Conservation (phyloP, 1,140 invertebrate species). For the Euborellia annulipes region DNA sequence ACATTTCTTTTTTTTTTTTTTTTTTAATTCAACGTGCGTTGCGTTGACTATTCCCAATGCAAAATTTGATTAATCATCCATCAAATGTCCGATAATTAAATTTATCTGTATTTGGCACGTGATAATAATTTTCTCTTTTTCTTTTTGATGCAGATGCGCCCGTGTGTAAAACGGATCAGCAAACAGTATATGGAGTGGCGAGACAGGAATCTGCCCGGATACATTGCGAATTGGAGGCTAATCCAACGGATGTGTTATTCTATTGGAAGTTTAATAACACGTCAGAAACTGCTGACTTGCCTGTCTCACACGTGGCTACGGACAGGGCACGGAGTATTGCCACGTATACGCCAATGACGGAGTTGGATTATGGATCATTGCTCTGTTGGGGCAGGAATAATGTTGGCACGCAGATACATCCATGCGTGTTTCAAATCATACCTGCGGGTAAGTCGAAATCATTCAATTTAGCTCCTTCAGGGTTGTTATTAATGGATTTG, state of each 20-base stretch:
- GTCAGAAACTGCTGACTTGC: conserved; percentile 46
- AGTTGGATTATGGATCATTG: conserved; percentile 52
- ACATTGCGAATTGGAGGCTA: conserved; percentile 69
- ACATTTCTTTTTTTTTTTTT: too few species aligned
- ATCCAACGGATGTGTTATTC: conserved; percentile 49
- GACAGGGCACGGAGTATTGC: conserved; percentile 43
- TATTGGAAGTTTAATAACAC: conserved; percentile 59
- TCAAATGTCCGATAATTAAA: too few species aligned
- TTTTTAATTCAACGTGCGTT: too few species aligned
- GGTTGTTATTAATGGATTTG: too few species aligned
- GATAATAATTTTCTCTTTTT: too few species aligned
- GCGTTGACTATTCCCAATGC: too few species aligned
- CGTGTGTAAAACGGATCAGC: conserved; percentile 46
- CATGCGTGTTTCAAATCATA: conserved; percentile 53
- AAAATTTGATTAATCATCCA: too few species aligned
- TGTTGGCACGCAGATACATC: conserved; percentile 44
- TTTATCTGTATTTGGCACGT: too few species aligned
- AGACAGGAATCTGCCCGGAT: conserved; percentile 59
- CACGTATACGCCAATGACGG: conserved; percentile 50
- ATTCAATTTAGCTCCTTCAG: too few species aligned
- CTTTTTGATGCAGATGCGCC: conserved; percentile 56
- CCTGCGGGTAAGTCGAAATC: conserved; percentile 52
- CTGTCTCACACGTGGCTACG: conserved; percentile 36
- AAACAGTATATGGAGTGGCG: conserved; percentile 54
- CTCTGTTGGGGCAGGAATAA: conserved; percentile 53